Conservation (phyloP, 2,113 vertebrate species). For the Hyperopisus bebe region DNA sequence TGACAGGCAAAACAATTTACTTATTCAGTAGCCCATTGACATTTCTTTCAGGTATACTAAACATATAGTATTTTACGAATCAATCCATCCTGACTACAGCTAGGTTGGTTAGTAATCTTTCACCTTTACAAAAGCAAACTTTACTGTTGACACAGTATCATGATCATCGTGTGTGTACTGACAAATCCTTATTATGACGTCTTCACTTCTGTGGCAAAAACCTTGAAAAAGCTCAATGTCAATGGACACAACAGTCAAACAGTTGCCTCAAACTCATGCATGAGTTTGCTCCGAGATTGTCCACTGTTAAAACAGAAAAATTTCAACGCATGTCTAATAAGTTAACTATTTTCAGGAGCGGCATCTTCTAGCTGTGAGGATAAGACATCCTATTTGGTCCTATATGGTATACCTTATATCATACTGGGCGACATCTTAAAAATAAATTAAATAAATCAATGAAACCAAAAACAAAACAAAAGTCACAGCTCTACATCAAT, state of each 20-base stretch:
- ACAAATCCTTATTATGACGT: background rate
- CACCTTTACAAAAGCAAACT: background rate
- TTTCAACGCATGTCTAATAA: background rate
- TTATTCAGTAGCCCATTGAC: background rate
- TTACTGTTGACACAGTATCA: background rate
- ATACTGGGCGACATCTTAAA: background rate
- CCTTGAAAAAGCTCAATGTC: background rate
- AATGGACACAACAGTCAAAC: slow-evolving; percentile 5
- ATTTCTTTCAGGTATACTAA: background rate
- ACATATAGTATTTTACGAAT: background rate
- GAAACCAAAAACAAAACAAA: background rate
- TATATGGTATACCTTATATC: background rate
- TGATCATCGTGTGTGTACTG: background rate
- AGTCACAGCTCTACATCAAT: background rate
- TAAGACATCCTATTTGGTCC: background rate
- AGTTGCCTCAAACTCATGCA: background rate
- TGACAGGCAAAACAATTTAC: background rate
- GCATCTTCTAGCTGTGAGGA: background rate
- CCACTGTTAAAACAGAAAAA: background rate
- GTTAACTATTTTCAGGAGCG: background rate
- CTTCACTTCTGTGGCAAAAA: background rate
- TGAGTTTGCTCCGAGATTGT: background rate
- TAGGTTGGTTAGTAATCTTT: background rate
- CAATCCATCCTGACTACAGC: background rate
- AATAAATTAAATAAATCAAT: background rate